These are phyloP conservation scores for Brachyrhaphis roseni DNA, from an alignment of 2,797 vertebrate genomes.

Conservation along the genomic window DNA sequence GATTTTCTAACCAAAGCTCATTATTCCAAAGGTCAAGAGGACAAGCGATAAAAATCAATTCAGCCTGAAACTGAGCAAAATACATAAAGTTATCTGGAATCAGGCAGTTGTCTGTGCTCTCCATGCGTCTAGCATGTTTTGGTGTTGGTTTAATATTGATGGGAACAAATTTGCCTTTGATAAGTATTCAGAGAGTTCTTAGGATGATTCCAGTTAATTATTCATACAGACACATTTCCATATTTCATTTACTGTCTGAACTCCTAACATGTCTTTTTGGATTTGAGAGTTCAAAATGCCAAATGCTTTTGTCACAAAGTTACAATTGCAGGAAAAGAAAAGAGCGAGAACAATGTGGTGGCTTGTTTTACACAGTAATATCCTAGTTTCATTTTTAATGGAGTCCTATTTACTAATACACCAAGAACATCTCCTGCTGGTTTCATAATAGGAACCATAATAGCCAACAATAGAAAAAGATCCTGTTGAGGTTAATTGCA, in stretches of 20 bases:
- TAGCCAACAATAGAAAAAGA: constrained; percentile 14
- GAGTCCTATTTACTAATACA: constrained; percentile 14
- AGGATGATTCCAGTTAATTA: constrained; percentile 11
- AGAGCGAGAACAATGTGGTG: neutral
- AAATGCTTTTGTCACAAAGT: neutral
- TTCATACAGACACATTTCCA: neutral
- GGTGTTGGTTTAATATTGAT: constrained; percentile 3
- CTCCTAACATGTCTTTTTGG: neutral
- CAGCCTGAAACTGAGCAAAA: neutral
- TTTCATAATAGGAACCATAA: constrained; percentile 22
- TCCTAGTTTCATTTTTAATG: constrained; percentile 9
- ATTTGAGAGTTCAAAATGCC: neutral
- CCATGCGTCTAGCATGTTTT: neutral
- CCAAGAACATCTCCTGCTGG: constrained; percentile 9
- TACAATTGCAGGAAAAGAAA: neutral
- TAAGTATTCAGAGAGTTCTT: neutral
- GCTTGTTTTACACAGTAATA: neutral
- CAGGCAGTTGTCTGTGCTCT: neutral
- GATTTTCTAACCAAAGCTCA: neutral
- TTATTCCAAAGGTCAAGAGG: neutral
- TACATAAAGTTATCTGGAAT: too few relatives aligned
- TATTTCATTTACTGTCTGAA: neutral
- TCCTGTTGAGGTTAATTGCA: constrained; percentile 22
- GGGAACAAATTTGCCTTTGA: constrained; percentile 2
- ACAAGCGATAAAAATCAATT: neutral